Evolutionary conservation across 2,113 vertebrate genomes (phyloP).

Genomic region (Nothoprocta pentlandii): DNA sequence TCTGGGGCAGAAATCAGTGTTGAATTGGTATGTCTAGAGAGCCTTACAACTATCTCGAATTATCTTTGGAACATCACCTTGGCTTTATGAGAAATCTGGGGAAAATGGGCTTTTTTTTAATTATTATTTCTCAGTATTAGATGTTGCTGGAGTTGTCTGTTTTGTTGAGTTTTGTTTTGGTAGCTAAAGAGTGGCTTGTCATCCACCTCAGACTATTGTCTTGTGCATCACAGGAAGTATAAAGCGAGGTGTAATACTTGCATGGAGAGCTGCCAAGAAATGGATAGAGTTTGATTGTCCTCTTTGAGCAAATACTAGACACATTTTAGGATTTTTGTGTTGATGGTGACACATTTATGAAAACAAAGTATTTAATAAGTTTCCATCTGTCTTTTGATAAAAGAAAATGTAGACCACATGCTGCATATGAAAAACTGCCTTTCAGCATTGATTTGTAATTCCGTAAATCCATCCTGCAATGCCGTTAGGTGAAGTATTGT

Average conservation of each 20-base stretch:
- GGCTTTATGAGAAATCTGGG: background rate
- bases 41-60: background rate
- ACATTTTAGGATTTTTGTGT: background rate
- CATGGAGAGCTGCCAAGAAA: background rate
- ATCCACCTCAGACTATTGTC: background rate
- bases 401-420: background rate
- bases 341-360: background rate
- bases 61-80: background rate
- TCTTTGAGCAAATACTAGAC: background rate
- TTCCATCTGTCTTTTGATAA: background rate
- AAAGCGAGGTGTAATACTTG: background rate
- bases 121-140: too few species aligned
- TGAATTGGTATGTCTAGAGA: background rate
- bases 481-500: background rate
- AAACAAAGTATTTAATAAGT: background rate
- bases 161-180: background rate
- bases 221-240: background rate
- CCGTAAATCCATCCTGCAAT: background rate
- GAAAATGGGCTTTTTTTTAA: background rate
- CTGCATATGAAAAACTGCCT: background rate
- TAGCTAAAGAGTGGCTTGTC: background rate
- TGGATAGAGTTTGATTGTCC: background rate
- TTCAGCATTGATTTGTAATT: background rate
- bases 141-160: background rate
- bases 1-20: background rate